Evolutionary conservation across 2,888 invertebrate genomes (phyloP).

Genomic region (Chirona hameri): DNA sequence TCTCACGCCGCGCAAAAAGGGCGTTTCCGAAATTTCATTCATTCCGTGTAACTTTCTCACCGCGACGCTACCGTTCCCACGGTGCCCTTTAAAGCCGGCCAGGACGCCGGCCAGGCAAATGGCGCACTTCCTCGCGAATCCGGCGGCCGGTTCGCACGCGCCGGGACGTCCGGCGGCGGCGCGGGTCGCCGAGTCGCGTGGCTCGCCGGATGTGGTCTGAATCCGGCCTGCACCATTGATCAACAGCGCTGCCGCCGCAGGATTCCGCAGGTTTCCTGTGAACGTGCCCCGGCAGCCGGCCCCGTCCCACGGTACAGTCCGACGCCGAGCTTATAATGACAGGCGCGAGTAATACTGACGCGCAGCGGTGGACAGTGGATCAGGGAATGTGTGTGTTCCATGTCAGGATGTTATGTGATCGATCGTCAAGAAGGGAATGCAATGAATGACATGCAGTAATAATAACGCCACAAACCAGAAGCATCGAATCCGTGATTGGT

Average conservation of each 20-base stretch:
- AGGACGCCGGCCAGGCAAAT: slow-evolving; percentile 1
- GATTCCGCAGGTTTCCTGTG: not conserved
- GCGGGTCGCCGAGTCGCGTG: slow-evolving; percentile 1
- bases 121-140: not conserved
- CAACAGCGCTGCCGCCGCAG: not conserved
- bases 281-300: not conserved
- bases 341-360: too few relatives aligned
- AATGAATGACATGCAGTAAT: too few relatives aligned
- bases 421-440: too few relatives aligned
- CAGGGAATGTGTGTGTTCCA: too few relatives aligned
- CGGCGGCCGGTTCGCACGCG: slow-evolving; percentile 2
- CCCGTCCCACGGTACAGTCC: not conserved
- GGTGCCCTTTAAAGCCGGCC: slow-evolving; percentile 7
- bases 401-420: too few relatives aligned
- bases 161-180: not conserved
- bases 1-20: slow-evolving; percentile 6
- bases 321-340: not conserved
- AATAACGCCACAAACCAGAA: too few relatives aligned
- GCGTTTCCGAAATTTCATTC: slow-evolving; percentile 8
- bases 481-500: too few relatives aligned
- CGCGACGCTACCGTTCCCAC: not conserved
- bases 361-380: too few relatives aligned
- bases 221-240: not conserved
- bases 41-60: slow-evolving; percentile 27
- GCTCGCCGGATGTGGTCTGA: not conserved